Evolutionary conservation across 2,888 invertebrate genomes (phyloP).

Genomic region (Trichogramma evanescens): DNA sequence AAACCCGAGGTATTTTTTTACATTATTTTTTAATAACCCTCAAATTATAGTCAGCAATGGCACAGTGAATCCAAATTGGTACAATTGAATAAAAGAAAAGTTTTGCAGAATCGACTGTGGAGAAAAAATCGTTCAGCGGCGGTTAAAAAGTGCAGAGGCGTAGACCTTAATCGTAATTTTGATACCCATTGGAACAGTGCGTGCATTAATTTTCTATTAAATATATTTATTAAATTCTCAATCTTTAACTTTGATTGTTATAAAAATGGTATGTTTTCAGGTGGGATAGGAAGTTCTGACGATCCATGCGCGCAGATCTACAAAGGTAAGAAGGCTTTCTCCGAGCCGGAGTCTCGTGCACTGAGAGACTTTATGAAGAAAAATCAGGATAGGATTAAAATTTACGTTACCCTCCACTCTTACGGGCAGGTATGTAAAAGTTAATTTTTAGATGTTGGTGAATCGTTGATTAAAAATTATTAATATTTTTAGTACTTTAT

Average conservation of each 20-base stretch:
- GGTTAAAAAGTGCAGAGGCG: conserved; percentile 54
- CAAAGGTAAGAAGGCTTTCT: conserved; percentile 57
- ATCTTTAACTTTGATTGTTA: neutral
- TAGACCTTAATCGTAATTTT: conserved; percentile 72
- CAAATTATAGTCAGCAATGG: neutral
- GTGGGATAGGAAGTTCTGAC: conserved; percentile 42
- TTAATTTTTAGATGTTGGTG: no score
- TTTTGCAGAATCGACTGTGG: conserved; percentile 46
- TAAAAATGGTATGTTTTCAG: neutral
- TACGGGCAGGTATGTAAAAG: conserved; percentile 53
- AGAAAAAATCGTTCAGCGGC: conserved; percentile 58
- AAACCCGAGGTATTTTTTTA: neutral
- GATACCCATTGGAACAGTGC: conserved; percentile 62
- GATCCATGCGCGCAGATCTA: conserved; percentile 55
- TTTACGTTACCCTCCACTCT: conserved; percentile 70
- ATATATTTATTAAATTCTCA: neutral
- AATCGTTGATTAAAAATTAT: neutral
- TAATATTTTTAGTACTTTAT: conserved; percentile 49
- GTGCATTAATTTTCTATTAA: conserved; percentile 9
- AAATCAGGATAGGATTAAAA: conserved; percentile 49
- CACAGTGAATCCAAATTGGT: neutral
- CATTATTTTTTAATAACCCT: neutral
- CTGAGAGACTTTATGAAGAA: conserved; percentile 55
- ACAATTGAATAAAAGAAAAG: neutral
- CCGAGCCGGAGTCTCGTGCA: conserved; percentile 59